These are phyloP conservation scores for Nothobranchius kuhntae DNA, from an alignment of 2,113 vertebrate genomes.

Conservation along the genomic window DNA sequence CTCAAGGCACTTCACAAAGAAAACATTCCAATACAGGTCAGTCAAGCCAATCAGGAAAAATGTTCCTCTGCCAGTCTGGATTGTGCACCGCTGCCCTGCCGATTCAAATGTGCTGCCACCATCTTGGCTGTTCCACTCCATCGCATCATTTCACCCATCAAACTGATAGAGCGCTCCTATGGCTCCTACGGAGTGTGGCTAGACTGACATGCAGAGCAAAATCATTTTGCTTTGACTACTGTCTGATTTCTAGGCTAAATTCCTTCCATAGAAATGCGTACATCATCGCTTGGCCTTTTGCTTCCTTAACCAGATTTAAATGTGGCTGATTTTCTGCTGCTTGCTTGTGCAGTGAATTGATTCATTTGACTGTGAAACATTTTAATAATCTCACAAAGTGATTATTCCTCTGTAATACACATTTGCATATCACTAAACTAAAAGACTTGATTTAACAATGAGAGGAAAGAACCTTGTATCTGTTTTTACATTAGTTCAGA, in stretches of 20 bases:
- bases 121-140: no score
- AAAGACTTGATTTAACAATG: slow-evolving; percentile 34
- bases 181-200: no score
- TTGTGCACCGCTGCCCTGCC: no score
- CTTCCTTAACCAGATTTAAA: slow-evolving; percentile 47
- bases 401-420: slow-evolving; percentile 26
- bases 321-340: slow-evolving; percentile 36
- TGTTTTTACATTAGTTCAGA: slow-evolving; percentile 17
- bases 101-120: no score
- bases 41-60: no score
- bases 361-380: slow-evolving; percentile 46
- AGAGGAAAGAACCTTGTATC: background rate
- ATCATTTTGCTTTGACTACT: no score
- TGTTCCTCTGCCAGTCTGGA: no score
- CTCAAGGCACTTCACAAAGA: no score
- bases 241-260: background rate
- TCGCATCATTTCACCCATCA: no score
- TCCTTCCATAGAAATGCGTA: slow-evolving; percentile 25
- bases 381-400: slow-evolving; percentile 53
- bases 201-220: no score
- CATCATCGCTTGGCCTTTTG: slow-evolving; percentile 32
- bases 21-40: no score
- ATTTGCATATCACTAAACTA: slow-evolving; percentile 57
- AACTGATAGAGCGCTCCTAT: no score
- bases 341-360: slow-evolving; percentile 51